phyloP scores from a whole-genome alignment of 2,797 vertebrate genomes.

The Sebastes cheni region DNA sequence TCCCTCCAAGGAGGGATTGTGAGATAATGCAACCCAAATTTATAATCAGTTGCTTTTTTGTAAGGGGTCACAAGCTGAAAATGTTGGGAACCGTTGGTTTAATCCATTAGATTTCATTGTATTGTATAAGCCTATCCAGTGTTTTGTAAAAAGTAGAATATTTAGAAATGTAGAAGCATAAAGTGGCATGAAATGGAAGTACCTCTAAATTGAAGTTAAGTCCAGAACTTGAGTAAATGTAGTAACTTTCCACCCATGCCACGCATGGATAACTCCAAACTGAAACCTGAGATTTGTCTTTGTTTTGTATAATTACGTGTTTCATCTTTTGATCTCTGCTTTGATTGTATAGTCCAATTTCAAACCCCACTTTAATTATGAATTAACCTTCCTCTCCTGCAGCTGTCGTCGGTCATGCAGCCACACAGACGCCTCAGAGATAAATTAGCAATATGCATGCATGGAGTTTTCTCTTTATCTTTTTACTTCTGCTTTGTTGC shows the following conservation, averaged over 20 bases:
- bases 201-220: not conserved
- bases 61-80: not conserved
- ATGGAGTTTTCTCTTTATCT: not conserved
- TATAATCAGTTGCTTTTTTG: not conserved
- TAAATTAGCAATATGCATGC: constrained; percentile 5
- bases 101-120: not conserved
- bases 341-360: constrained; percentile 10
- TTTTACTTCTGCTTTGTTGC: constrained; percentile 4
- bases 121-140: not conserved
- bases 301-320: not conserved
- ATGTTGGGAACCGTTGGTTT: not conserved
- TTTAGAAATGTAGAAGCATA: not conserved
- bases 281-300: not conserved
- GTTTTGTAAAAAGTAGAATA: not conserved
- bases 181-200: not conserved
- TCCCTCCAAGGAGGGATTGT: not conserved
- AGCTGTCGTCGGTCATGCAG: not conserved
- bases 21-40: not conserved
- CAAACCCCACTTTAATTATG: not conserved
- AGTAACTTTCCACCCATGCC: not conserved
- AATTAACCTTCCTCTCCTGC: not conserved
- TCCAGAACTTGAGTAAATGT: not conserved
- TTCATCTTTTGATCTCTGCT: not conserved
- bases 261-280: not conserved
- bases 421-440: not conserved